These are phyloP conservation scores for Brenthis daphne DNA, from an alignment of 2,888 invertebrate species.

Conservation along the genomic window DNA sequence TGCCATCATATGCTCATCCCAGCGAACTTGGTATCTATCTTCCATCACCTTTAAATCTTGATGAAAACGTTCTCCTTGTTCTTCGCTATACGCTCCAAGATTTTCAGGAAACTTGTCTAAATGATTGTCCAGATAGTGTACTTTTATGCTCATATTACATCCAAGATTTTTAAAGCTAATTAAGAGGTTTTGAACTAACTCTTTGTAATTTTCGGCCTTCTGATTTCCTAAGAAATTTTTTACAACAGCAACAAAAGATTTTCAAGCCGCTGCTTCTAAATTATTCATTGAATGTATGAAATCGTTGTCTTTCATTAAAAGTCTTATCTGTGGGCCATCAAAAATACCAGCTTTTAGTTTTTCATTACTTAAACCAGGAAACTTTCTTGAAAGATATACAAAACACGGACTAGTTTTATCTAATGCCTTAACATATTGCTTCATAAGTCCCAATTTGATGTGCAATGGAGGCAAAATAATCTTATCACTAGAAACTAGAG, in stretches of 20 bases:
- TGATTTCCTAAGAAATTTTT: slow-evolving; percentile 7
- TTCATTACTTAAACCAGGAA: slow-evolving; percentile 28
- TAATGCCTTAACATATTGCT: slow-evolving; percentile 36
- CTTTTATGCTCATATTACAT: slow-evolving; percentile 14
- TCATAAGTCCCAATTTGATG: slow-evolving; percentile 35
- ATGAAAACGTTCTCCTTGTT: background rate
- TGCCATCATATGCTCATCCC: background rate
- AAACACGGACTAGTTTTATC: slow-evolving; percentile 30
- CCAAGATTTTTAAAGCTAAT: slow-evolving; percentile 17
- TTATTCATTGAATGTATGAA: slow-evolving; percentile 9
- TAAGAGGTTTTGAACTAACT: slow-evolving; percentile 10
- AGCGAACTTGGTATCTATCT: background rate
- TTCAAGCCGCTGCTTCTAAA: slow-evolving; percentile 11
- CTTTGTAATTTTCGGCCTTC: slow-evolving; percentile 15
- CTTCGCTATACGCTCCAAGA: background rate
- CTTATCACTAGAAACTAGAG: slow-evolving; percentile 25
- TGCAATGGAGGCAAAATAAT: slow-evolving; percentile 36
- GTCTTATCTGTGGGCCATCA: slow-evolving; percentile 9
- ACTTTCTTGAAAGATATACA: slow-evolving; percentile 18
- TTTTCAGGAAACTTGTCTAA: slow-evolving; percentile 2
- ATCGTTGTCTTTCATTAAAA: slow-evolving; percentile 14
- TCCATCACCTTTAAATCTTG: background rate
- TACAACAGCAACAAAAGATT: slow-evolving; percentile 11
- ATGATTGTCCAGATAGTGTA: slow-evolving; percentile 3
- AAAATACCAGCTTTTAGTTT: slow-evolving; percentile 22